phyloP scores from a whole-genome alignment of 2,888 invertebrate genomes.

The Quadroppia sp. region DNA sequence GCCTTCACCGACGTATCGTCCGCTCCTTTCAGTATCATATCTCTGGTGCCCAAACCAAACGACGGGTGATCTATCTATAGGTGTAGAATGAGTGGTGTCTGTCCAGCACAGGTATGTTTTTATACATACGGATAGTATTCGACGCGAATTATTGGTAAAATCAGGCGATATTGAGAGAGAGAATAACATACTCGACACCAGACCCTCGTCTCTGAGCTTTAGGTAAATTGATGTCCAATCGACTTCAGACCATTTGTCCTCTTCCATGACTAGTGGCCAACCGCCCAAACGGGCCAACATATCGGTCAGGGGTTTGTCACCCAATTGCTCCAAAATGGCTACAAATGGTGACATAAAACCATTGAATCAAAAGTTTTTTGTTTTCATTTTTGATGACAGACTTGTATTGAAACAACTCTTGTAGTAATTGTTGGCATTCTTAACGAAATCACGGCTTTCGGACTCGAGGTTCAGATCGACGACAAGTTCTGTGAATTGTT shows the following conservation, averaged over 20 bases:
- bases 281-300: not conserved
- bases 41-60: not conserved
- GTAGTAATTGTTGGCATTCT: constrained; percentile 51
- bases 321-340: not conserved
- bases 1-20: constrained; percentile 73
- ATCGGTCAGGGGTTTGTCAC: not conserved
- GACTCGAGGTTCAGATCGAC: not conserved
- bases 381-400: too few relatives aligned
- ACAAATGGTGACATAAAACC: not conserved
- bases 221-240: not conserved
- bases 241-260: not conserved
- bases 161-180: not conserved
- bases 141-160: constrained; percentile 12
- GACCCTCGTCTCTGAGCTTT: not conserved
- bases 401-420: constrained; percentile 52
- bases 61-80: constrained; percentile 11
- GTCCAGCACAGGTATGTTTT: too few relatives aligned
- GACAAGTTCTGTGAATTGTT: not conserved
- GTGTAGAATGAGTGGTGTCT: too few relatives aligned
- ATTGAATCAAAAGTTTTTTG: too few relatives aligned
- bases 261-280: not conserved
- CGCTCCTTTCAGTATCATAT: constrained; percentile 51
- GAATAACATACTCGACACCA: not conserved
- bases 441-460: constrained; percentile 49
- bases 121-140: not conserved